Evolutionary conservation across 2,797 vertebrate genomes (phyloP).

Genomic region (Phrynocephalus forsythii): DNA sequence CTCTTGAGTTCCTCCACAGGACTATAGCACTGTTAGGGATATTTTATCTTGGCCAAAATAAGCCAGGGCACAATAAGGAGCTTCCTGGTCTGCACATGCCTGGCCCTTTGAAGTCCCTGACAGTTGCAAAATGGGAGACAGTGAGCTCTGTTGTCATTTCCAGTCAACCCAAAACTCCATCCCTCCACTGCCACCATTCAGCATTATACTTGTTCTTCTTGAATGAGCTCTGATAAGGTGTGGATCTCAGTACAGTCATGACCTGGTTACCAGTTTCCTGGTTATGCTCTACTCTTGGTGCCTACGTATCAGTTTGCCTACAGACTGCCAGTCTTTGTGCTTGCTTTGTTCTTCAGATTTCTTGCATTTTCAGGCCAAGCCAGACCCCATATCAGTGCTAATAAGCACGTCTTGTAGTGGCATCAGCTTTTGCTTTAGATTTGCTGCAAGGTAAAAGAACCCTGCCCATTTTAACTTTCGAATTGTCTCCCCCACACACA

Average conservation of each 20-base stretch:
- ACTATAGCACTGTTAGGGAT: not conserved
- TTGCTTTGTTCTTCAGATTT: not conserved
- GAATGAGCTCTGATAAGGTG: not conserved
- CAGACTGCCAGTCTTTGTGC: no score
- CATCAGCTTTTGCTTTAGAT: not conserved
- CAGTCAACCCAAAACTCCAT: not conserved
- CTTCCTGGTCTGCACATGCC: not conserved
- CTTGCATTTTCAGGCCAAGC: not conserved
- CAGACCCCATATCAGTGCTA: not conserved
- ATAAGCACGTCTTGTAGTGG: not conserved
- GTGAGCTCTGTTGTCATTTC: not conserved
- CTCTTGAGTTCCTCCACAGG: not conserved
- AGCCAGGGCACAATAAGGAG: not conserved
- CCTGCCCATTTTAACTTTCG: not conserved
- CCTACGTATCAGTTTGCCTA: not conserved
- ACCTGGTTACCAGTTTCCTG: not conserved
- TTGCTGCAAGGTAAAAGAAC: not conserved
- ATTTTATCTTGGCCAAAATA: not conserved
- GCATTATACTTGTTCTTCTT: not conserved
- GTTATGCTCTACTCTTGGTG: not conserved
- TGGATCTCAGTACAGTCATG: not conserved
- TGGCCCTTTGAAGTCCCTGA: not conserved
- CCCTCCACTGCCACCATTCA: not conserved
- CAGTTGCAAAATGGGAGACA: not conserved
- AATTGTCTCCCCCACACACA: not conserved